A percentile compares a stretch with the other conserved stretches of the same genome.
phyloP scores from a whole-genome alignment of 2,888 invertebrate genomes.

The Pristionchus fissidentatus region DNA sequence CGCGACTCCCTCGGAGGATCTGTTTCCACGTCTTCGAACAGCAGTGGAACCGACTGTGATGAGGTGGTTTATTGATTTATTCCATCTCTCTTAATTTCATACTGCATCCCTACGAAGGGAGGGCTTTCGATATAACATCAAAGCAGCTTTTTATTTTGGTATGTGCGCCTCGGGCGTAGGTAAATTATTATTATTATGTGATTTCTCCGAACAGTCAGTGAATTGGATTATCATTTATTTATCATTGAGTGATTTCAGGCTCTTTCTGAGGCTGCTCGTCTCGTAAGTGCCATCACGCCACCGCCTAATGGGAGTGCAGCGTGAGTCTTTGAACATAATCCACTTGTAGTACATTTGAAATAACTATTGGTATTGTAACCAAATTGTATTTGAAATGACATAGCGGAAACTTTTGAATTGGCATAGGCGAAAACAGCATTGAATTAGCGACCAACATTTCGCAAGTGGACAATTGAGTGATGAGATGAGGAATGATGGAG shows the following conservation, averaged over 20 bases:
- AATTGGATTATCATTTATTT: too few relatives aligned
- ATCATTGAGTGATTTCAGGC: too few relatives aligned
- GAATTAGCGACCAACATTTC: constrained; percentile 4
- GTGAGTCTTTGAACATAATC: neutral
- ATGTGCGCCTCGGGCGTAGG: too few relatives aligned
- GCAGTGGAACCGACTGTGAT: constrained; percentile 38
- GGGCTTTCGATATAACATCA: too few relatives aligned
- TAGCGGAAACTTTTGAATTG: too few relatives aligned
- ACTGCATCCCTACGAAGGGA: neutral
- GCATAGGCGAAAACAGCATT: constrained; percentile 9
- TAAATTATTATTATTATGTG: too few relatives aligned
- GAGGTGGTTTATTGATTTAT: constrained; percentile 16
- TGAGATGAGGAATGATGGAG: too few relatives aligned
- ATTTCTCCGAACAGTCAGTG: too few relatives aligned
- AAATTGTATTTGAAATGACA: too few relatives aligned
- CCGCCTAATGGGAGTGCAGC: neutral
- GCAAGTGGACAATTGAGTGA: neutral
- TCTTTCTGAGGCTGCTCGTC: neutral
- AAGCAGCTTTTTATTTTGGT: neutral
- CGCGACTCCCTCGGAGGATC: constrained; percentile 36
- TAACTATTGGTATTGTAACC: too few relatives aligned
- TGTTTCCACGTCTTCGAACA: constrained; percentile 33
- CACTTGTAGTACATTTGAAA: too few relatives aligned
- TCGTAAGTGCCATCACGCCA: neutral
- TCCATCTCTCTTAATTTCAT: too few relatives aligned